Percentiles rank a stretch among this genome's conserved stretches.
Conservation (phyloP, 2,113 vertebrate species). For the Tragulus kanchil region DNA sequence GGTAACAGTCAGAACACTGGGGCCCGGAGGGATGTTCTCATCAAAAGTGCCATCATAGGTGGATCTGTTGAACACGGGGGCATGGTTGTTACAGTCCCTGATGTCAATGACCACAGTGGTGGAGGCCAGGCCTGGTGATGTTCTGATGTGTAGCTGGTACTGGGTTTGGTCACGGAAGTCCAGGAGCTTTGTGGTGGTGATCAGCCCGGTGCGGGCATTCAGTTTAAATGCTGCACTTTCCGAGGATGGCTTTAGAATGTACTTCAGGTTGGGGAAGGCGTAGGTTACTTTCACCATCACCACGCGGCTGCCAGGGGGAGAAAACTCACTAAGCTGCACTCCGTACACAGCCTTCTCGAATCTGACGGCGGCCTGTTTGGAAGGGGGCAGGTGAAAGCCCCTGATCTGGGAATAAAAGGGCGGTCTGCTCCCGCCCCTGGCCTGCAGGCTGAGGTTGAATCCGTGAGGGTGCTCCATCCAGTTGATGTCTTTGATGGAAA, state of each 20-base stretch:
- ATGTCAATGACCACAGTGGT: constrained; percentile 90
- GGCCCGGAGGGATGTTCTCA: constrained; percentile 94
- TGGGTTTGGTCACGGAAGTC: constrained; percentile 90
- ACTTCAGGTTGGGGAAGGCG: constrained; percentile 89
- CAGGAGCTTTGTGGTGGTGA: constrained; percentile 91
- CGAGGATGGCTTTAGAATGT: constrained; percentile 89
- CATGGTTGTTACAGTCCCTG: constrained; percentile 94
- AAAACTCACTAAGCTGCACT: constrained; percentile 93
- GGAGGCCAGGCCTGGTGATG: constrained; percentile 86
- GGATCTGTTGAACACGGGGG: constrained; percentile 90
- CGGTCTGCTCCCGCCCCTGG: constrained; percentile 90
- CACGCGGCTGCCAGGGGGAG: constrained; percentile 93
- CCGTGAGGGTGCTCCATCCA: constrained; percentile 92
- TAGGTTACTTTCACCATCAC: constrained; percentile 88
- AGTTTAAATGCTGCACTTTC: constrained; percentile 92
- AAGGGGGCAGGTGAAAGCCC: constrained; percentile 91
- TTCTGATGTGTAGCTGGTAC: constrained; percentile 93
- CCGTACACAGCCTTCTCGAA: constrained; percentile 92
- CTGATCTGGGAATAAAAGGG: constrained; percentile 89
- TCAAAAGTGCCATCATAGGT: constrained; percentile 92
- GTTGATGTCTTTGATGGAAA: constrained; percentile 92
- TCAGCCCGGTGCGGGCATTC: constrained; percentile 92
- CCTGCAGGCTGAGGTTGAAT: constrained; percentile 95
- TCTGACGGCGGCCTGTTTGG: constrained; percentile 86
- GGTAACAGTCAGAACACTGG: constrained; percentile 90